These are phyloP conservation scores for Pollenia griseotomentosa DNA, from an alignment of 2,888 invertebrate genomes.

Conservation along the genomic window DNA sequence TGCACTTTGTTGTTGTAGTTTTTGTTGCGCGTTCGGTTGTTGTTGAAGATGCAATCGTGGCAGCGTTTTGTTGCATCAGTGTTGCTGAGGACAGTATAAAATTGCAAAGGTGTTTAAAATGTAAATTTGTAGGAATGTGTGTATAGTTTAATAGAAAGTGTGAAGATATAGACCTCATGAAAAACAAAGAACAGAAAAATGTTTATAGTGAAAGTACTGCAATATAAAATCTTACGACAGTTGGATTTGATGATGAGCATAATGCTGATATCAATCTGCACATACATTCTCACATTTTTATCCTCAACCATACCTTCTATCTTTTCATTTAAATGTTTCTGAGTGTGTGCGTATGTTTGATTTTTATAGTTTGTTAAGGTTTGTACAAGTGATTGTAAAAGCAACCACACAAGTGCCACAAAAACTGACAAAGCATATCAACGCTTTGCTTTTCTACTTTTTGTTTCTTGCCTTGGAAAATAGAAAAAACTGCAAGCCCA, in stretches of 20 bases:
- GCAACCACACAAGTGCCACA: constrained; percentile 59
- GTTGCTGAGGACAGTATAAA: constrained; percentile 26
- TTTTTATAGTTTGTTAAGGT: constrained; percentile 34
- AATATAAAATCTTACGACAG: constrained; percentile 66
- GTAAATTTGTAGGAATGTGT: constrained; percentile 12
- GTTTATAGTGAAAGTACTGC: constrained; percentile 50
- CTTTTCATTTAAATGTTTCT: neutral
- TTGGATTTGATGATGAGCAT: constrained; percentile 57
- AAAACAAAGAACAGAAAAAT: neutral
- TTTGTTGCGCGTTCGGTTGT: neutral
- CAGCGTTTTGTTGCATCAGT: constrained; percentile 9
- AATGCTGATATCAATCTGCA: constrained; percentile 20
- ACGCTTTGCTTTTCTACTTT: constrained; percentile 18
- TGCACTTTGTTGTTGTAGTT: neutral
- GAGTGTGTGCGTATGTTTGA: constrained; percentile 24
- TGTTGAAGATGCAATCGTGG: constrained; percentile 9
- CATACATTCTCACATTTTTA: neutral
- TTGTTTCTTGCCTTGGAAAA: constrained; percentile 29
- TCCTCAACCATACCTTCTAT: neutral
- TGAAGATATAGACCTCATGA: constrained; percentile 43
- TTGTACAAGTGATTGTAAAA: constrained; percentile 22
- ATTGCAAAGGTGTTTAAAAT: constrained; percentile 35
- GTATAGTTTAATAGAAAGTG: neutral
- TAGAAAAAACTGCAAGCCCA: neutral
- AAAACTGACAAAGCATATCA: constrained; percentile 64